These are phyloP conservation scores for Adela reaumurella DNA, from an alignment of 2,888 invertebrate species.

Conservation along the genomic window DNA sequence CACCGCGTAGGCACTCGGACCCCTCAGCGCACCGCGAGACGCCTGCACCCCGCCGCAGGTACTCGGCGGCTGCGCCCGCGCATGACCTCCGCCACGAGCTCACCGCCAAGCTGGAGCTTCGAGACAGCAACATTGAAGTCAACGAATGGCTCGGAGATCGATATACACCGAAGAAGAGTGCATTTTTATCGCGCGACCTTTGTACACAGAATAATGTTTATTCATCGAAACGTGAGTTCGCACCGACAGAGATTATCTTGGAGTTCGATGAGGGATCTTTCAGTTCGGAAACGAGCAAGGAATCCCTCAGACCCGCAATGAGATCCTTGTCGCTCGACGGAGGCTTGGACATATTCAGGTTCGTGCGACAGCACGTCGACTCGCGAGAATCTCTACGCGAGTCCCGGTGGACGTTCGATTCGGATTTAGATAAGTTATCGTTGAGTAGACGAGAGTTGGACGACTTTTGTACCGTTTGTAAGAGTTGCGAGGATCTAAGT, in stretches of 20 bases:
- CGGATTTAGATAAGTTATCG: constrained; percentile 13
- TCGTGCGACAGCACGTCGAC: constrained; percentile 18
- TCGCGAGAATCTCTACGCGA: background rate
- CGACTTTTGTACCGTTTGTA: background rate
- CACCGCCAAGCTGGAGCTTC: constrained; percentile 23
- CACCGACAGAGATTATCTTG: too few species aligned
- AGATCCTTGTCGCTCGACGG: constrained; percentile 38
- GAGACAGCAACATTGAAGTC: constrained; percentile 21
- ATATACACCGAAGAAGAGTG: constrained; percentile 12
- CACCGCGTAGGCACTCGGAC: constrained; percentile 40
- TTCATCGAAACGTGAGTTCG: too few species aligned
- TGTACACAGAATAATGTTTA: too few species aligned
- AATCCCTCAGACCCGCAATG: constrained; percentile 20
- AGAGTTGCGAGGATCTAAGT: background rate
- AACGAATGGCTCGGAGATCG: constrained; percentile 35
- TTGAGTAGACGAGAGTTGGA: background rate
- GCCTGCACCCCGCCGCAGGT: constrained; percentile 23
- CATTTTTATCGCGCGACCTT: too few species aligned
- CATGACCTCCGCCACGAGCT: constrained; percentile 39
- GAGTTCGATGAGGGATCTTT: constrained; percentile 13
- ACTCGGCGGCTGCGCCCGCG: constrained; percentile 17
- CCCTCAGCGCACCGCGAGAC: constrained; percentile 17
- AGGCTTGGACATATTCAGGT: constrained; percentile 34
- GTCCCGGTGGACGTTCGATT: constrained; percentile 31
- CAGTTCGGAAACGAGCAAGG: constrained; percentile 8